Conservation (phyloP, 2,888 invertebrate genomes). For the Nymphalis polychloros region DNA sequence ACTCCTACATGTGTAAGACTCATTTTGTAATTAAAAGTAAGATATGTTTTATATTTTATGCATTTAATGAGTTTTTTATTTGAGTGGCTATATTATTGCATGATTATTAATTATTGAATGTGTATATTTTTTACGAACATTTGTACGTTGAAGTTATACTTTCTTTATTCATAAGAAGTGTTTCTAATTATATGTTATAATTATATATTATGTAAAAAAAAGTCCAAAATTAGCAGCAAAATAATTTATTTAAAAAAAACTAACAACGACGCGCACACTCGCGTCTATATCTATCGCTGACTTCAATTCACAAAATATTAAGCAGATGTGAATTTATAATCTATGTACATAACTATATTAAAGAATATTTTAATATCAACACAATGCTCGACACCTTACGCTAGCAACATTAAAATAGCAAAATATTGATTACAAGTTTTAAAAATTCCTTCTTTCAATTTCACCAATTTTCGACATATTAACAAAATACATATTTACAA, state of each 20-base stretch:
- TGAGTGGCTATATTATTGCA: too few species aligned
- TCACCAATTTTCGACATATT: not conserved
- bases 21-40: too few species aligned
- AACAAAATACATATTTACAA: not conserved
- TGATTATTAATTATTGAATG: too few species aligned
- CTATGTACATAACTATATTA: slow-evolving; percentile 13
- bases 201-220: not conserved
- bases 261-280: slow-evolving; percentile 33
- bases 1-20: too few species aligned
- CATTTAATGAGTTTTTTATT: too few species aligned
- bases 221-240: slow-evolving; percentile 37
- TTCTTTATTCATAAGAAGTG: too few species aligned
- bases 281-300: not conserved
- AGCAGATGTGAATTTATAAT: slow-evolving; percentile 11
- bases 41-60: too few species aligned
- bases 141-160: too few species aligned
- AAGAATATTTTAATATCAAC: slow-evolving; percentile 4
- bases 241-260: slow-evolving; percentile 42
- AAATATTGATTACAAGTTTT: not conserved
- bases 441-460: not conserved
- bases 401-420: slow-evolving; percentile 8
- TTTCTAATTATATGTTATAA: too few species aligned
- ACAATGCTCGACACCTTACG: not conserved
- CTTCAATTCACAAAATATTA: not conserved
- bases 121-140: too few species aligned